phyloP scores from a whole-genome alignment of 2,113 vertebrate genomes.

The Clinocottus analis region DNA sequence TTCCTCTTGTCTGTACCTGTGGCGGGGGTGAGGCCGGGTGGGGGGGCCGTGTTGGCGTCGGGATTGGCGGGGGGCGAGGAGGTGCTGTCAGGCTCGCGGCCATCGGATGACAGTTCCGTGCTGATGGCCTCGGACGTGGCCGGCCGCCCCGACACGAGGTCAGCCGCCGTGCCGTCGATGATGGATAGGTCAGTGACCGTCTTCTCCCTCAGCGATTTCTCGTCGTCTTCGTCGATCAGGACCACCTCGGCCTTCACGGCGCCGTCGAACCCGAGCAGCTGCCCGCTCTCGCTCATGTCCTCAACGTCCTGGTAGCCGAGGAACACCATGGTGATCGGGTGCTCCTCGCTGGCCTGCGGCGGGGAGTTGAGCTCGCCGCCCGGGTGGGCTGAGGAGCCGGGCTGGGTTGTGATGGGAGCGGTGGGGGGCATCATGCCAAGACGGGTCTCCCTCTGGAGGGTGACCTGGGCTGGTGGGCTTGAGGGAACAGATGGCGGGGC shows the following conservation, averaged over 20 bases:
- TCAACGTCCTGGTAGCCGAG: conserved; percentile 96
- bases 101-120: conserved; percentile 96
- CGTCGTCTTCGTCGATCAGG: conserved; percentile 95
- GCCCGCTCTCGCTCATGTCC: conserved; percentile 92
- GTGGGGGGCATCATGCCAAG: conserved; percentile 77
- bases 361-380: conserved; percentile 30
- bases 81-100: conserved; percentile 89
- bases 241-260: conserved; percentile 97
- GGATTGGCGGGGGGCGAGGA: conserved; percentile 81
- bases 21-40: conserved; percentile 85
- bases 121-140: conserved; percentile 89
- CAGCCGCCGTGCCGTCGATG: conserved; percentile 93
- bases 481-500: conserved; percentile 76
- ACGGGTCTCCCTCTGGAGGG: conserved; percentile 85
- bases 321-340: conserved; percentile 98
- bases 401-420: conserved; percentile 69
- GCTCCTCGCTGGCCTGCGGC: conserved; percentile 84
- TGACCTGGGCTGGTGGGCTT: conserved; percentile 83
- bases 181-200: conserved; percentile 95
- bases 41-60: conserved; percentile 81
- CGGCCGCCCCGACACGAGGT: conserved; percentile 92
- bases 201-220: conserved; percentile 96
- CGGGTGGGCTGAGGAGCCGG: conserved; percentile 52
- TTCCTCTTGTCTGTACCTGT: conserved; percentile 99
- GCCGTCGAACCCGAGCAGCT: conserved; percentile 94